Base-by-base conservation (phyloP, 2,888 invertebrate genomes). In the Muscina levida region DNA sequence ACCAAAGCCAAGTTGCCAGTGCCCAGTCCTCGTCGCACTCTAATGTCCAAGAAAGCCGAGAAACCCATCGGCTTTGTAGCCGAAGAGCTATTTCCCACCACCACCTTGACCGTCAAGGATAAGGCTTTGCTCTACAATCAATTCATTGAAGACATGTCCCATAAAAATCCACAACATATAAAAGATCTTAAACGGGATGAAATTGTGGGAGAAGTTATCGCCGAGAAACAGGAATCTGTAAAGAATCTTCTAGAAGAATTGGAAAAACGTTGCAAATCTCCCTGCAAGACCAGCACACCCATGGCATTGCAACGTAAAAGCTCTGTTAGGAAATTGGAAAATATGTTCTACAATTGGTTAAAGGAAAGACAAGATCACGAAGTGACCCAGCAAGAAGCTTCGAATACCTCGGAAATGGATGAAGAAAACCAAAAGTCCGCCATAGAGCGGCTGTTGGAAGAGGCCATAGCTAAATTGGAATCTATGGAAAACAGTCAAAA, bases 41-140 rank as follows among this genome's bases (percentile, higher is more conserved):
- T 37, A 42, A 11, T 39, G 15, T 31, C 17, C 6, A 66, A 51
- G 8, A 13, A 48, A 0, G 5, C 24, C 2, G 1, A 15, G 10
- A 59, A 68, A 42, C 11, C 39, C 13, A 22, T 15, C 11, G 87
- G 87, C 22, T 82, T 89, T 3, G 83, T 87, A 0, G 86, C 88
- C 10, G 89, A 89, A 70, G 88, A 89, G 53, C 87, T 86, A 0
- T 88, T 89, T 56, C 85, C 82, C 2, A 85, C 87, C 56, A 85
- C 82, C 2, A 85, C 87, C 56, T 74, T 89, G 15, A 87, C 87
- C 1, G 89, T 89, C 1, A 89, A 87, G 79, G 89, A 90, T 39
- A 90, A 89, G 51, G 88, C 86, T 0, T 24, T 86, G 39, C 80
- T 89, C 2, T 89, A 87, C 26, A 88, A 86, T 11, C 85, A 87